Evolutionary conservation across 2,113 vertebrate species (phyloP), one percentile per base, ranked within the genome.

Genomic region (Colius striatus): DNA sequence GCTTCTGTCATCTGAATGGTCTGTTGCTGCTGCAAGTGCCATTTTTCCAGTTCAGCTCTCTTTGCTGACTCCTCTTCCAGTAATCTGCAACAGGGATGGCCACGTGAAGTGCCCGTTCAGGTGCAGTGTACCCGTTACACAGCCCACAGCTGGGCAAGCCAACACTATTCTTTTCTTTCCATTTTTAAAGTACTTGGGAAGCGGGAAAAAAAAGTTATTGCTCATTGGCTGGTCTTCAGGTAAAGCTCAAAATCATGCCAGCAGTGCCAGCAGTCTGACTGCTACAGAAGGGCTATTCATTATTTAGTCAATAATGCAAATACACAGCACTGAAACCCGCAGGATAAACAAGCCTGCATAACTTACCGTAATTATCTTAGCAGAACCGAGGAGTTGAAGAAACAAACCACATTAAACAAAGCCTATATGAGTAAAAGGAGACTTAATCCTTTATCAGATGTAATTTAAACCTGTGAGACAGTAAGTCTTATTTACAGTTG

Each of bases 41-140:
- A 98, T 96, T 98, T 97, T 93, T 99, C 99, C 93, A 99, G 90
- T 87, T 99, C 99, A 1, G 97, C 97, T 91, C 99, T 98, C 98
- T 99, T 99, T 17, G 92, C 74, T 12, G 98, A 98, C 96, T 99
- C 99, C 76, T 99, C 99, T 94, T 99, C 99, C 96, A 99, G 92
- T 70, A 99, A 94, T 84, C 99, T 99, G 92, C 36, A 80, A 54
- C 0, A 20, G 16, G 9, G 22, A 90, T n/a, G 57, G 62, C 2
- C 1, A 53, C 9, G 20, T 86, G 84, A 89, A 50, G 8, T 26
- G 30, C 21, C 34, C 45, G 75, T 58, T 7, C 60, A 60, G 20
- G 5, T n/a, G 17, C 79, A n/a, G 13, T 25, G 7, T 7, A 77
- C 17, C 55, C 21, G 36, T n/a, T 47, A 72, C 2, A 2, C 38